phyloP scores from a whole-genome alignment of 2,888 invertebrate genomes.

The Abrostola tripartita region DNA sequence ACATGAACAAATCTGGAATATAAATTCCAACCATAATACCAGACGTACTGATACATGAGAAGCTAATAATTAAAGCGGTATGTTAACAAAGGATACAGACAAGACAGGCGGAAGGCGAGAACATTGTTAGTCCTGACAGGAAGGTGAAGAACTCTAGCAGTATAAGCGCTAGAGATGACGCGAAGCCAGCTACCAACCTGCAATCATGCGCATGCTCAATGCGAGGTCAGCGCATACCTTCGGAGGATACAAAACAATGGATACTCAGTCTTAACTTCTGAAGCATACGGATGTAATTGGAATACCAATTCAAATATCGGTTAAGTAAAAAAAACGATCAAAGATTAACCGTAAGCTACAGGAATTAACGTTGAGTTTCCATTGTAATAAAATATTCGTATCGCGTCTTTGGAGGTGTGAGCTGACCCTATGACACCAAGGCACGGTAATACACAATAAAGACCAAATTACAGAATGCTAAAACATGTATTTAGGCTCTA shows the following conservation, averaged over 20 bases:
- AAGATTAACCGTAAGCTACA: background rate
- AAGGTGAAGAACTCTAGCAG: constrained; percentile 91
- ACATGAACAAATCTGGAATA: too few relatives aligned
- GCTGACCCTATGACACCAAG: background rate
- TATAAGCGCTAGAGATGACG: constrained; percentile 89
- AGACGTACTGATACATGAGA: constrained; percentile 2
- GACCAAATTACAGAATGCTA: background rate
- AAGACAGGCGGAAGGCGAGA: constrained; percentile 90
- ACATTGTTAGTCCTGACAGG: constrained; percentile 92
- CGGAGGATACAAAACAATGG: background rate
- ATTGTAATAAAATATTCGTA: background rate
- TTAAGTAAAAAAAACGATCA: background rate
- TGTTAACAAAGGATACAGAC: constrained; percentile 91
- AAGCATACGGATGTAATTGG: background rate
- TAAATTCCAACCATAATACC: too few relatives aligned
- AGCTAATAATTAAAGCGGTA: constrained; percentile 29
- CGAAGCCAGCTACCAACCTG: constrained; percentile 90
- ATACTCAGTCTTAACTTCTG: background rate
- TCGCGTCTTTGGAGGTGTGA: background rate
- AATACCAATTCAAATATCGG: background rate
- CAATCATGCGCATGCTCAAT: constrained; percentile 71
- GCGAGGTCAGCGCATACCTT: background rate
- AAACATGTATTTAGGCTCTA: background rate
- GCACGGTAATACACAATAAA: background rate
- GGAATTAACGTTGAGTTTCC: background rate